A percentile compares a stretch with the other conserved stretches of the same genome.
These are phyloP conservation scores for Creontiades dilutus DNA, from an alignment of 2,888 invertebrate species.

Conservation along the genomic window DNA sequence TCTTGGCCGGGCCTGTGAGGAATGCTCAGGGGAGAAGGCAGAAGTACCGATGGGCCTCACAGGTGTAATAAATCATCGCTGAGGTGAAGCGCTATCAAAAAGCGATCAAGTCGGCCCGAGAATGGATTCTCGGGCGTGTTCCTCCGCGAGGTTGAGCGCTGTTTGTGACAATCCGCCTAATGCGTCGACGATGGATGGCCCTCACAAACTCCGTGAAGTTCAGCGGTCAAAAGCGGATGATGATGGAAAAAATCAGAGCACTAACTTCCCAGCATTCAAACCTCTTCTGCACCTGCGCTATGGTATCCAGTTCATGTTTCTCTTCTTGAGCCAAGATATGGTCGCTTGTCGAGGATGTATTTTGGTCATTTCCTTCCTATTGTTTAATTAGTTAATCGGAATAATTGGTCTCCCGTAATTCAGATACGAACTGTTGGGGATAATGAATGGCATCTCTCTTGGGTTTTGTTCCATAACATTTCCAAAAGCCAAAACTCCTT, in stretches of 20 bases:
- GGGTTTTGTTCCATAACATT: neutral
- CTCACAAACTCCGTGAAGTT: neutral
- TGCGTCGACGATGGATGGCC: conserved; percentile 2
- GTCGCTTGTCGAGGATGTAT: too few relatives aligned
- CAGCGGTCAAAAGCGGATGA: neutral
- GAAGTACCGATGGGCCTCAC: conserved; percentile 12
- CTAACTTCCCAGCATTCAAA: neutral
- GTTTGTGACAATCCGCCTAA: conserved; percentile 19
- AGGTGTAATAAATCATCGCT: conserved; percentile 53
- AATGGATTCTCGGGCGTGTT: conserved; percentile 40
- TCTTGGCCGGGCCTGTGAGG: neutral
- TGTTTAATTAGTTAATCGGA: too few relatives aligned
- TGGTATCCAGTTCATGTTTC: too few relatives aligned
- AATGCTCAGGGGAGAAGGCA: neutral
- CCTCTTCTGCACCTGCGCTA: neutral
- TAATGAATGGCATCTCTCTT: too few relatives aligned
- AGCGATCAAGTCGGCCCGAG: conserved; percentile 40
- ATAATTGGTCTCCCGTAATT: too few relatives aligned
- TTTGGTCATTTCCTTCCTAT: too few relatives aligned
- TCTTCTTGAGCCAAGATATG: too few relatives aligned
- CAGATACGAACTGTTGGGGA: too few relatives aligned
- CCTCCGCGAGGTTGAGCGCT: neutral
- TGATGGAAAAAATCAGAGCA: neutral
- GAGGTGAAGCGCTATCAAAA: conserved; percentile 55
- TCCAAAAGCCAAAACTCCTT: too few relatives aligned